Conservation (phyloP, 37 sponge, comb jelly and placozoan genomes). For the Hormiphora californensis region DNA sequence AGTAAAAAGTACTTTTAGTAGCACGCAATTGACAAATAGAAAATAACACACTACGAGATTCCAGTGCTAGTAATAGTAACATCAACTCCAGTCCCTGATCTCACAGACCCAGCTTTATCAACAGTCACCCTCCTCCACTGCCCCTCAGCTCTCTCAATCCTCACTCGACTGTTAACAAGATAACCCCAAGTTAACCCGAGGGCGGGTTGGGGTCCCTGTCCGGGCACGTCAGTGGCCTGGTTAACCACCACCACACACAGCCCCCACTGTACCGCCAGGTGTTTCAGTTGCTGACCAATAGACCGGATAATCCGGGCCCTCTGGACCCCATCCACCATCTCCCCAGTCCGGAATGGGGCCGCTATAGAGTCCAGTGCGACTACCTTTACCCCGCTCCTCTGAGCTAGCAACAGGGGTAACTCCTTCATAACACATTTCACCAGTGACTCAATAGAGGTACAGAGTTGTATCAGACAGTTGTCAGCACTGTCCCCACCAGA, state of each 20-base stretch:
- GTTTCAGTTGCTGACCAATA: conserved; percentile 34
- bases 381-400: neutral
- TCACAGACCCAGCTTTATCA: neutral
- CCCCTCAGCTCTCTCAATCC: neutral
- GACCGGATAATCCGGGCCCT: conserved; percentile 10
- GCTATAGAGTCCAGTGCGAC: conserved; percentile 12
- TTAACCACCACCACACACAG: neutral
- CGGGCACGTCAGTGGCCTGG: conserved; percentile 17
- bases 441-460: neutral
- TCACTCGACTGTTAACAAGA: neutral
- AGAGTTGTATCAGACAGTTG: neutral
- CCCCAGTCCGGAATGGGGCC: neutral
- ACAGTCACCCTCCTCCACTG: neutral
- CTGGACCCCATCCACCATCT: neutral
- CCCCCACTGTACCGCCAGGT: neutral
- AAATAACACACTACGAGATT: neutral
- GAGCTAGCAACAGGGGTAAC: neutral
- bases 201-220: neutral
- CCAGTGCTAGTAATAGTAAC: neutral
- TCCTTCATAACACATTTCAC: neutral
- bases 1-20: too few species aligned
- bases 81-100: conserved; percentile 19
- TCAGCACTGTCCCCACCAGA: neutral
- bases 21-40: neutral
- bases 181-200: conserved; percentile 43